A percentile compares a stretch with the other conserved stretches of the same genome.
phyloP scores from a whole-genome alignment of 2,888 invertebrate genomes.

The Ommatoiulus sabulosus region DNA sequence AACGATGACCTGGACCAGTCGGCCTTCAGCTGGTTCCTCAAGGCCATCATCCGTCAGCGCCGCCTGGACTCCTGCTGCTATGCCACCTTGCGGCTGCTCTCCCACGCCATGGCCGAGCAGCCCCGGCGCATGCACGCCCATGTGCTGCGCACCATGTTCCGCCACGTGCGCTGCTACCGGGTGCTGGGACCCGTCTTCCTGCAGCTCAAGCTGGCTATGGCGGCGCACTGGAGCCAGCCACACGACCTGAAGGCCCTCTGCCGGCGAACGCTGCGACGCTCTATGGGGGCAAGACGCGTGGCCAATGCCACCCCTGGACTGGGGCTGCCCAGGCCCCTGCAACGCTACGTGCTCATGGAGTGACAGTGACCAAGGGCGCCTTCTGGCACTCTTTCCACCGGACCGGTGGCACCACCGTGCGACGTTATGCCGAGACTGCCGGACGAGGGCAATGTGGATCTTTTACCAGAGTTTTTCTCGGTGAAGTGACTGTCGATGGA shows the following conservation, averaged over 20 bases:
- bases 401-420: slow-evolving; percentile 1
- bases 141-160: slow-evolving; percentile 65
- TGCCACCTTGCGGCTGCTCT: slow-evolving; percentile 63
- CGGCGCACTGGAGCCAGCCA: slow-evolving; percentile 64
- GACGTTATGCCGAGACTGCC: no score
- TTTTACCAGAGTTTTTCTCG: no score
- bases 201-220: slow-evolving; percentile 64
- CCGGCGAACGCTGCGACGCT: slow-evolving; percentile 58
- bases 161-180: slow-evolving; percentile 64
- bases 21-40: slow-evolving; percentile 65
- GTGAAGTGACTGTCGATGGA: no score
- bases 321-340: slow-evolving; percentile 59
- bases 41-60: slow-evolving; percentile 63
- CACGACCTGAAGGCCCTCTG: slow-evolving; percentile 61
- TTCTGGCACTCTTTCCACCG: not conserved
- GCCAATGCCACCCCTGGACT: slow-evolving; percentile 49
- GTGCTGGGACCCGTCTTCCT: slow-evolving; percentile 65
- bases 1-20: slow-evolving; percentile 47
- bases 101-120: slow-evolving; percentile 64
- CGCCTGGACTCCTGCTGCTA: slow-evolving; percentile 62
- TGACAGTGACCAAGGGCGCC: slow-evolving; percentile 28
- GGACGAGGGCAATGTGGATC: no score
- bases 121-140: slow-evolving; percentile 64
- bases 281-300: slow-evolving; percentile 56
- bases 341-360: slow-evolving; percentile 60